Base-by-base conservation (phyloP, 2,888 invertebrate genomes). In the Pyrrhosoma nymphula region DNA sequence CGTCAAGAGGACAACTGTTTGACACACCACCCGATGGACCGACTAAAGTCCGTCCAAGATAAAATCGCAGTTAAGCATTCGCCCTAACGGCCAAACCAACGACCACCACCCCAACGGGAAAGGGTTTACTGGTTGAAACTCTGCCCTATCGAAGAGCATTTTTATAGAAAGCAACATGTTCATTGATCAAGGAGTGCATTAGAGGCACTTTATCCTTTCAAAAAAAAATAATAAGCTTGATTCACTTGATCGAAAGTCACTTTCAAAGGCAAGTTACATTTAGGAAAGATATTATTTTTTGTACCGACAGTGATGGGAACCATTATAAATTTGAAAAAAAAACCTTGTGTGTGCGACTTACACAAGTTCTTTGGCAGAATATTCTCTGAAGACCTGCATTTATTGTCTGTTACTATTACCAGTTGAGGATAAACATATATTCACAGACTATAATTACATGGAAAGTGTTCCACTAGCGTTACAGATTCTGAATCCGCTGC, bases 91-190 rank as follows among this genome's bases (percentile, higher is more conserved):
- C n/a, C n/a, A n/a, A n/a, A n/a, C n/a, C n/a, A n/a, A n/a, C 97
- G 97, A 93, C 97, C 98, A 95, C 98, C 98, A 0, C 97, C 97
- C n/a, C 98, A 98, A 96, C 97, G 97, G 0, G 97, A 97, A 95
- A 96, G 97, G 89, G 96, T 98, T 14, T 98, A 98, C 96, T 97
- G 97, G 97, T 96, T 98, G 89, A 97, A 97, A 88, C 98, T 98
- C 96, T 98, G 98, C n/a, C 98, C 98, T 10, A 97, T 98, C 0
- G 98, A 98, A 96, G 97, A 98, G 95, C 97, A 98, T 96, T 98
- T 98, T 96, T 98, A 98, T 96, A 97, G 97, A n/a, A 97, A 97
- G 69, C 98, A 98, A 96, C 98, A 98, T 96, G 96, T 97, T n/a
- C 97, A 97, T 26, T 98, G 97, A 96, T 97, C 97, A 4, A 96